Percentiles rank a stretch among this genome's conserved stretches.
phyloP scores from a whole-genome alignment of 2,113 vertebrate genomes.

The Gopherus evgoodei region DNA sequence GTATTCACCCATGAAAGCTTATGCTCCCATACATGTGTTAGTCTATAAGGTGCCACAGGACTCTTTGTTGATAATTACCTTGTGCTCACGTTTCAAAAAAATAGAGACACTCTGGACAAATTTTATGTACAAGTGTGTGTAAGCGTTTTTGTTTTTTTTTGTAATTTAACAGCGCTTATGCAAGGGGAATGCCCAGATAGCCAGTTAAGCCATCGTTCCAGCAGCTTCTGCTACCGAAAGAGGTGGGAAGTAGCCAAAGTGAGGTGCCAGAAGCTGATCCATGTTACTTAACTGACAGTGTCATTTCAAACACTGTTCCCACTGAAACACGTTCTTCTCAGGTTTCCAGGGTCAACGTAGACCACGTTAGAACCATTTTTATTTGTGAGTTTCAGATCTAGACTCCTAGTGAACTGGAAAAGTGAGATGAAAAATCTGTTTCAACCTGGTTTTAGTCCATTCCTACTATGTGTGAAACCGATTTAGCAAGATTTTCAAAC shows the following conservation, averaged over 20 bases:
- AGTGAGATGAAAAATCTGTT: not conserved
- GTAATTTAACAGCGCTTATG: not conserved
- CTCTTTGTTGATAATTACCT: not conserved
- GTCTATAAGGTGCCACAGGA: too few species aligned
- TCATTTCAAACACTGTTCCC: not conserved
- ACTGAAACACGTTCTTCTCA: fast-evolving
- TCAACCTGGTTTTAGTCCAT: not conserved
- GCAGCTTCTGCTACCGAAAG: not conserved
- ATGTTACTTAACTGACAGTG: fast-evolving
- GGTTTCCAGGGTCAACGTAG: fast-evolving
- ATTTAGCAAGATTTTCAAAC: not conserved
- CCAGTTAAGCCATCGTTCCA: not conserved
- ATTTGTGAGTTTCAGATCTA: constrained; percentile 5
- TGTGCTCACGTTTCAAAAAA: not conserved
- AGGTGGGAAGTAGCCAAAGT: not conserved
- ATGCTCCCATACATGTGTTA: too few species aligned
- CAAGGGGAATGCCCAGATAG: not conserved
- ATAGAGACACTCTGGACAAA: not conserved
- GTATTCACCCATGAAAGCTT: too few species aligned
- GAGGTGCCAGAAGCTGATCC: fast-evolving
- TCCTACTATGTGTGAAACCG: not conserved
- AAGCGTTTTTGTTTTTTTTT: fast-evolving
- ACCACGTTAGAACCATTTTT: not conserved
- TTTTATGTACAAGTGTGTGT: not conserved
- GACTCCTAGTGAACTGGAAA: not conserved